Conservation (phyloP, 2,113 vertebrate species). For the Perccottus glenii region DNA sequence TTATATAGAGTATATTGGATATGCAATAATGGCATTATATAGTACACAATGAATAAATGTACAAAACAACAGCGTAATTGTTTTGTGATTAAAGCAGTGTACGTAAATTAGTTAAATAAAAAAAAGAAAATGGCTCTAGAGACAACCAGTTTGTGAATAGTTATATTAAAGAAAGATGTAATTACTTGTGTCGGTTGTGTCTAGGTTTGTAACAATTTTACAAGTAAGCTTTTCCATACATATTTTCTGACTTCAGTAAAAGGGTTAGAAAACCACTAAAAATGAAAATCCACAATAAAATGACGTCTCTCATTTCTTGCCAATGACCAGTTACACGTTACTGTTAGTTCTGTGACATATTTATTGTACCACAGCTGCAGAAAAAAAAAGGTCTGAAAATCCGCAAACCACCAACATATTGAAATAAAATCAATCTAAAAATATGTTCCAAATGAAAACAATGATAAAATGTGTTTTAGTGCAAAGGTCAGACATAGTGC, state of each 20-base stretch:
- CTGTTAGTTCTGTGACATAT: constrained; percentile 47
- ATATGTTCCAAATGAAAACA: background rate
- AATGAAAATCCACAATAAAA: constrained; percentile 33
- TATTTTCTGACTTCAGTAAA: constrained; percentile 16
- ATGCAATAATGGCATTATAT: constrained; percentile 22
- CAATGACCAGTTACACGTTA: constrained; percentile 44
- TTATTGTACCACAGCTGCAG: constrained; percentile 41
- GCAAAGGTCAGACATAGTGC: background rate
- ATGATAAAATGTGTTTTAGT: background rate
- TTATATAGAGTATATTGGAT: constrained; percentile 11
- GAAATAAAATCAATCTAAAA: background rate
- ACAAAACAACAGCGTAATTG: constrained; percentile 17
- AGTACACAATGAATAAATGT: constrained; percentile 22
- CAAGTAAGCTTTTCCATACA: no score
- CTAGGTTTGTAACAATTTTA: background rate
- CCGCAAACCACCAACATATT: no score
- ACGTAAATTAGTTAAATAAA: constrained; percentile 6
- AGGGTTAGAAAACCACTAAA: constrained; percentile 52
- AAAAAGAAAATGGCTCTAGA: background rate
- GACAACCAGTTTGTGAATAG: constrained; percentile 8
- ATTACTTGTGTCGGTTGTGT: constrained; percentile 3
- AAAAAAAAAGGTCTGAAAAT: constrained; percentile 13
- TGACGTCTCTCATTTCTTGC: constrained; percentile 22
- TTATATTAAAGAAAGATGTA: background rate
- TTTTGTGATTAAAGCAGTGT: constrained; percentile 9